Base-by-base conservation (phyloP, 2,888 invertebrate species). In the Folsomia candida region DNA sequence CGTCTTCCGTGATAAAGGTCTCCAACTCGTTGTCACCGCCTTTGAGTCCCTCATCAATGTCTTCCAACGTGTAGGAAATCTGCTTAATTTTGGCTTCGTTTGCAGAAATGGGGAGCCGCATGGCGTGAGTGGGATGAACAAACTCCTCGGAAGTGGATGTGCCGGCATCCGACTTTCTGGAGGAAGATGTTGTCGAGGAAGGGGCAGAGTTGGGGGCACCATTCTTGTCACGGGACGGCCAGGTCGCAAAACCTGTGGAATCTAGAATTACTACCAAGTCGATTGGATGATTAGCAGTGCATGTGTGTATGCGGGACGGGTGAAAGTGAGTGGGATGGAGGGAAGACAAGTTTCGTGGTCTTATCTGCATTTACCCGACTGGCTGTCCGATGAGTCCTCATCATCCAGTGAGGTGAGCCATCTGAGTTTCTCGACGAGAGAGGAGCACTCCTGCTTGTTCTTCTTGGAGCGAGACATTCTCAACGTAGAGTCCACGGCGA, bases 341-440 rank as follows among this genome's bases (percentile, higher is more conserved):
- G n/a, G n/a, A n/a, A n/a, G n/a, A n/a, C n/a, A n/a, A n/a, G n/a
- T n/a, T n/a, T n/a, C n/a, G n/a, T n/a, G n/a, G n/a, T n/a, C n/a
- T n/a, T n/a, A n/a, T n/a, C n/a, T n/a, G n/a, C n/a, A n/a, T 14
- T 37, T 54, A 54, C 54, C 74, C 51, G 77, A 76, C 58, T 76
- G 76, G 68, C 71, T 70, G 61, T 75, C 68, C 83, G 84, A 72
- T 80, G 80, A 54, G 59, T 84, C 84, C 57, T 92, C 91, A 73
- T 93, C 93, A 51, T 92, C 89, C 82, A 93, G 91, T 81, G 93
- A 93, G 1, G 94, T 94, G 63, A 94, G 84, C 81, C 91, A 90
- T 61, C 92, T 89, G 77, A 94, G 92, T 74, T 93, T 88, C 81
- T 94, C 94, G 69, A 93, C 91, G 51, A 94, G 85, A 0, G 93